phyloP scores from a whole-genome alignment of 2,888 invertebrate species.

The Pammene fasciana region DNA sequence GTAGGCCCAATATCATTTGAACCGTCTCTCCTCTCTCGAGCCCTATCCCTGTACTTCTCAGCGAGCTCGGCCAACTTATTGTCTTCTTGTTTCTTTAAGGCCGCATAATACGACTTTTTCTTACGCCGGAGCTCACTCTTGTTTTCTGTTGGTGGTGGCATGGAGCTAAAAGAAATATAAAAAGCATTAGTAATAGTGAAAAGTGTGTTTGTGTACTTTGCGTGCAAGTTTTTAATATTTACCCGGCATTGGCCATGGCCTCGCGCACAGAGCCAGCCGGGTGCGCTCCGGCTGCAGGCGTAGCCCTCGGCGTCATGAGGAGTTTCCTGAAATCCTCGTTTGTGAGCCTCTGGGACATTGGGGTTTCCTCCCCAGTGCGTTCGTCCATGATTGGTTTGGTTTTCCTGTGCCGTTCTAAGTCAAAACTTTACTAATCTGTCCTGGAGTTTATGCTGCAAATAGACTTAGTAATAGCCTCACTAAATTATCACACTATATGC shows the following conservation, averaged over 20 bases:
- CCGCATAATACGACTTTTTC: conserved; percentile 97
- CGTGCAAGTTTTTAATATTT: conserved; percentile 47
- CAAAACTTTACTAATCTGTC: not conserved
- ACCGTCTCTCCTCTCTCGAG: conserved; percentile 95
- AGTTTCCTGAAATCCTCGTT: conserved; percentile 99
- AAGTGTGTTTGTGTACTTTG: not conserved
- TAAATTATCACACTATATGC: not conserved
- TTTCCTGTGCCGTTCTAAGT: not conserved
- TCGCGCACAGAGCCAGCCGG: conserved; percentile 86
- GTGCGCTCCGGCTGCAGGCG: conserved; percentile 81
- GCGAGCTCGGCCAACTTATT: conserved; percentile 96
- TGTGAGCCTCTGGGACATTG: conserved; percentile 91
- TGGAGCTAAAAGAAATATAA: conserved; percentile 60
- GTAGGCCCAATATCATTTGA: conserved; percentile 91
- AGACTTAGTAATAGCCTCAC: not conserved
- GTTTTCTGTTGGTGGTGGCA: conserved; percentile 85
- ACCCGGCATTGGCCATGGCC: conserved; percentile 86
- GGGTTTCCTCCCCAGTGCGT: conserved; percentile 82
- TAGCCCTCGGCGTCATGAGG: conserved; percentile 95
- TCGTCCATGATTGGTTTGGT: conserved; percentile 74
- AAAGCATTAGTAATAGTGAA: not conserved
- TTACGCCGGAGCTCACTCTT: conserved; percentile 93
- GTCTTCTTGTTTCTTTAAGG: conserved; percentile 96
- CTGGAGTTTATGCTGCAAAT: not conserved
- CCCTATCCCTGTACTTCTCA: conserved; percentile 95